Conservation (phyloP, 2,113 vertebrate species). For the Chionis minor region DNA sequence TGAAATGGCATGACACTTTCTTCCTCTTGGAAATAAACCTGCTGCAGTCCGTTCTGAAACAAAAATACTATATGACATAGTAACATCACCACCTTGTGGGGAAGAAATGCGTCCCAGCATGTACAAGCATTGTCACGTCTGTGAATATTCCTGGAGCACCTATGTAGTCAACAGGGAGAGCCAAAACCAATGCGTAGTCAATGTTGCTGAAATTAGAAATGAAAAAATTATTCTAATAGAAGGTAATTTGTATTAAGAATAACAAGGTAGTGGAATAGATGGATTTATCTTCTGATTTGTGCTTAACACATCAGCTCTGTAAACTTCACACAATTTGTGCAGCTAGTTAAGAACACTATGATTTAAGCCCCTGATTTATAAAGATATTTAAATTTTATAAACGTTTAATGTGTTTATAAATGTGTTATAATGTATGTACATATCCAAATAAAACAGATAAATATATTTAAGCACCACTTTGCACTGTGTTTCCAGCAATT, state of each 20-base stretch:
- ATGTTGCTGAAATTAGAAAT: background rate
- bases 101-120: background rate
- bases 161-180: background rate
- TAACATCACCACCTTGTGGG: slow-evolving; percentile 63
- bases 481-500: background rate
- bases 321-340: background rate
- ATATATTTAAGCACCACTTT: background rate
- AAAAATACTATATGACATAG: background rate
- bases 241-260: background rate
- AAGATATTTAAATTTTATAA: background rate
- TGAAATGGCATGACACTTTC: background rate
- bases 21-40: background rate
- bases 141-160: background rate
- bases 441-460: background rate
- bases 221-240: background rate
- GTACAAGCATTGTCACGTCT: background rate
- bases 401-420: background rate
- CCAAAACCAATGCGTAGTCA: background rate
- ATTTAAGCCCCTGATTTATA: background rate
- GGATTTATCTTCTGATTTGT: background rate
- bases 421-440: background rate
- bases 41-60: background rate
- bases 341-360: background rate
- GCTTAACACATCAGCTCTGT: background rate
- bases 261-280: background rate